Base-by-base conservation (phyloP, 2,113 vertebrate species). In the Atlantisia rogersi region DNA sequence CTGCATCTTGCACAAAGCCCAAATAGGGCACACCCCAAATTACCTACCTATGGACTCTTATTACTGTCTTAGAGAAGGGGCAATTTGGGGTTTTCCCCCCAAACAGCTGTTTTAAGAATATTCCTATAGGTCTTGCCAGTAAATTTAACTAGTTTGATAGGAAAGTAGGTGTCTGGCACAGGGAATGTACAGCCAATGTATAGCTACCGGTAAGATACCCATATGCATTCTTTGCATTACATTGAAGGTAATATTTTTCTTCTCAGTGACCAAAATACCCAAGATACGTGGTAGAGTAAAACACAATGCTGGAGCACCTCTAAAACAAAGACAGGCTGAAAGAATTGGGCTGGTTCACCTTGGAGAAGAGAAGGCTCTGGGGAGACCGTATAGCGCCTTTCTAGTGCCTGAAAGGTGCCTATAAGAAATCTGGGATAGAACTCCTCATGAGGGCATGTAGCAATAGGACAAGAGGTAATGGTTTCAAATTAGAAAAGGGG, bases 1-100 rank as follows among this genome's bases (percentile, higher is more conserved):
- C 20, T 48, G 46, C 26, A 24, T 12, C 31, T 53, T 58, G 37
- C 64, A 58, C 35, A 20, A 68, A 69, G 3, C 11, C 39, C n/a
- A 2, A 11, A 21, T 0, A 5, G 31, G 68, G 39, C 35, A 12
- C 2, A 8, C 9, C 6, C 3, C 3, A 25, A 25, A 37, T 60
- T 37, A 39, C 6, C 0, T 37, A 39, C 6, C 0, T 3, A 8
- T 2, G 11, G 59, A 58, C 74, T 89, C 35, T 19, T 25, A 11
- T 12, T 16, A 22, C 24, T 7, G 7, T 29, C 7, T 18, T 56
- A 28, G 31, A 74, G 37, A 85, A 86, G 19, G 3, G 3, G 7
- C 10, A 11, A 4, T 25, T 6, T 17, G 21, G 48, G 42, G 15
- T 15, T 16, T 35, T 12, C 10, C 18, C 16, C 29, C 29, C 29